Evolutionary conservation across 2,888 invertebrate genomes (phyloP), one percentile per base, ranked within the genome.

Genomic region (Rugalucina vietnamica): DNA sequence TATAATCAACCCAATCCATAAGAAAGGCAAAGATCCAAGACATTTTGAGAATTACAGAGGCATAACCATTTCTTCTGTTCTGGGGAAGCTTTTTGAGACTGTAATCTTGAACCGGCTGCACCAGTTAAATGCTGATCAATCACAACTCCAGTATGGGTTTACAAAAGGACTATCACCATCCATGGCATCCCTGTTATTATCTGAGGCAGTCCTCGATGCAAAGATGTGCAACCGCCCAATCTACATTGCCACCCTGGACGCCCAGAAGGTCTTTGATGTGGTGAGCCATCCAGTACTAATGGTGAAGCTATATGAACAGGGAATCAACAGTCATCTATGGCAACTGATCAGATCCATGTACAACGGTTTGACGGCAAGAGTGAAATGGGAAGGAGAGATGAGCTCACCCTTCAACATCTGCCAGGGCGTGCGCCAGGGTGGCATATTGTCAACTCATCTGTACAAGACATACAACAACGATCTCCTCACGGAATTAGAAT

Each of bases 371-470:
- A 75, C 69, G 10, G 73, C 80, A 50, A 80, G 50, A 37, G 34
- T 80, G 3, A 75, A 65, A 27, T 80, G 80, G 80, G 14, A 18
- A n/a, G 70, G 75, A 4, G 70, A 36, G 24, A 12, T 75, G 37
- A 75, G 75, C 50, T 4, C 14, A 2, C 3, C 24, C 1, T 49
- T 80, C 39, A 27, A 4, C 39, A 50, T 75, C 21, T 2, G 5
- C 21, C 75, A 80, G 32, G 80, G 75, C 10, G 75, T 80, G 3
- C 18, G 75, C 29, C 75, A 80, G 50, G 75, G 80, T 14, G 75
- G 70, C 32, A 69, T 80, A 10, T 14, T 80, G 3, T 80, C 75
- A 12, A 60, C 75, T 8, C 50, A 50, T 8, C 57, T 74, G 24
- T 80, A 80, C 69, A 75, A 75, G 24, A 65, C 60, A 1, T 80